Evolutionary conservation across 2,888 invertebrate genomes (phyloP).

Genomic region (Axea sp.): DNA sequence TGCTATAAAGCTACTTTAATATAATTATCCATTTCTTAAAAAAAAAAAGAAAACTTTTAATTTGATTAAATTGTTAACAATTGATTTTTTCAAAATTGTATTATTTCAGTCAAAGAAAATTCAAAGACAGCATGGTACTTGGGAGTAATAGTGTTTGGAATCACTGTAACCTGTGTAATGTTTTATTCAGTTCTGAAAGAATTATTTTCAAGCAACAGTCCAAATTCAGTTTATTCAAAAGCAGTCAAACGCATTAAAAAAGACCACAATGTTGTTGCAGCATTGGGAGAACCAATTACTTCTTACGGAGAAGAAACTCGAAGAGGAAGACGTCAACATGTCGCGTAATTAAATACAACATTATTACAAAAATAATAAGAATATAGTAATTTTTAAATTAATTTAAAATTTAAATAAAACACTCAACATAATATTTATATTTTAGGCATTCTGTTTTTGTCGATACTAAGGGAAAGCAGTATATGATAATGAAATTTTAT

Average conservation of each 20-base stretch:
- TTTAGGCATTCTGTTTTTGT: conserved; percentile 84
- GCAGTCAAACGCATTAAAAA: conserved; percentile 88
- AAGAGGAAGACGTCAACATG: conserved; percentile 90
- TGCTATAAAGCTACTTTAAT: no score
- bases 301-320: conserved; percentile 93
- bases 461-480: conserved; percentile 87
- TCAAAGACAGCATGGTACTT: conserved; percentile 93
- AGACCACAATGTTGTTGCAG: conserved; percentile 88
- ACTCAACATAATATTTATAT: conserved; percentile 7
- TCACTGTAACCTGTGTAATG: conserved; percentile 90
- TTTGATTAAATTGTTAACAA: neutral
- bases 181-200: conserved; percentile 92
- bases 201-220: conserved; percentile 92
- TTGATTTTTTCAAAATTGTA: conserved; percentile 50
- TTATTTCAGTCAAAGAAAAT: conserved; percentile 88
- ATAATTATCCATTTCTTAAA: neutral
- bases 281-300: conserved; percentile 93
- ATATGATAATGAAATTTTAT: conserved; percentile 94
- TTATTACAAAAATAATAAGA: neutral
- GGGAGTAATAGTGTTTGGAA: conserved; percentile 88
- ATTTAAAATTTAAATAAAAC: neutral
- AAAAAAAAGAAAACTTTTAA: neutral
- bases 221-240: conserved; percentile 90
- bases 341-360: conserved; percentile 80
- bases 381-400: neutral